Conservation (phyloP, 2,797 vertebrate genomes). For the Geotrypetes seraphini region DNA sequence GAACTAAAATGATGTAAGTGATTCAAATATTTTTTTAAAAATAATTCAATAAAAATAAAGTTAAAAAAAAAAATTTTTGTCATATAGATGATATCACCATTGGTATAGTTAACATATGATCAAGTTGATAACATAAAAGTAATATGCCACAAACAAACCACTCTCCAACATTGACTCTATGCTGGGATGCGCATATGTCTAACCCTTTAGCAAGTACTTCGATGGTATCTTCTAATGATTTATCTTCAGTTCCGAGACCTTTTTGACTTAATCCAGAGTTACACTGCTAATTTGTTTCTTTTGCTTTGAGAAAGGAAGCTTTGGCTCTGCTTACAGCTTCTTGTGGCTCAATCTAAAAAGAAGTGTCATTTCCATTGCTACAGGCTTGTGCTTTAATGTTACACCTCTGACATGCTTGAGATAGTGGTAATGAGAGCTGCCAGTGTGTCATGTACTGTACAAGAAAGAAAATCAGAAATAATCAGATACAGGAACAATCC, state of each 20-base stretch:
- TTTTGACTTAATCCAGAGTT: constrained; percentile 48
- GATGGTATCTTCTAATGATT: constrained; percentile 49
- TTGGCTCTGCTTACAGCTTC: constrained; percentile 38
- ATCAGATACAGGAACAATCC: too few relatives aligned
- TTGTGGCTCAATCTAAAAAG: constrained; percentile 16
- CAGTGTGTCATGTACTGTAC: background rate
- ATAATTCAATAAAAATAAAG: too few relatives aligned
- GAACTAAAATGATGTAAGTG: too few relatives aligned
- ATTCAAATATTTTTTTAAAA: too few relatives aligned
- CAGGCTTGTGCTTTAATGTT: constrained; percentile 4
- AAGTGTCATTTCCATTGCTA: constrained; percentile 9
- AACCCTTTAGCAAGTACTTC: constrained; percentile 47
- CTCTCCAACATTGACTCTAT: constrained; percentile 51
- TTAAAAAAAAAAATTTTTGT: too few relatives aligned
- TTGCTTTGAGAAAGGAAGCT: constrained; percentile 36
- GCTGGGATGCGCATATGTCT: constrained; percentile 53
- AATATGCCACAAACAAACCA: constrained; percentile 31
- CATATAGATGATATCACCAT: too few relatives aligned
- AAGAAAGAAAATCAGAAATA: too few relatives aligned
- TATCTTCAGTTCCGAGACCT: constrained; percentile 49
- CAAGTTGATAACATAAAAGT: constrained; percentile 56
- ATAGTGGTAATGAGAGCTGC: background rate
- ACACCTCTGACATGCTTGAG: constrained; percentile 8
- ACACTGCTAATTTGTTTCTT: constrained; percentile 50
- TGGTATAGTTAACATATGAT: too few relatives aligned